A percentile compares a stretch with the other conserved stretches of the same genome.
Evolutionary conservation across 2,888 invertebrate genomes (phyloP).

Genomic region (Melolontha melolontha): DNA sequence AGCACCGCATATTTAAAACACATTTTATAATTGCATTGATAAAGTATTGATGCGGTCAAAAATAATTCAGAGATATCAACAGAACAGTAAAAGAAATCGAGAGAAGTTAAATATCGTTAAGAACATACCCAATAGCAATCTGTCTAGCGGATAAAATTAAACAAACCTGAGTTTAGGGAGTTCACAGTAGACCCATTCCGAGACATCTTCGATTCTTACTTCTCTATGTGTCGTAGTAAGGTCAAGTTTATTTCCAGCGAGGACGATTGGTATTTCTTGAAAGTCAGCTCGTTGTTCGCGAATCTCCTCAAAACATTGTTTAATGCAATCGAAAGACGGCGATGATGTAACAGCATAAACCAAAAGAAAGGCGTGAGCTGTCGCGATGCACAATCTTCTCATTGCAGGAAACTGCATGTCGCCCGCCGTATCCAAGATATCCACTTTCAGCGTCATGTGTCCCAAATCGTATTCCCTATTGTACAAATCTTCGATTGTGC

Average conservation of each 20-base stretch:
- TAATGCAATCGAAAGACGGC: slow-evolving; percentile 79
- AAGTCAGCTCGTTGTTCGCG: slow-evolving; percentile 81
- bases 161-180: slow-evolving; percentile 76
- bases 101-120: slow-evolving; percentile 20
- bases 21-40: too few species aligned
- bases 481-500: slow-evolving; percentile 90
- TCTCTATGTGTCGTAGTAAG: slow-evolving; percentile 77
- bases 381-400: slow-evolving; percentile 87
- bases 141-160: slow-evolving; percentile 15
- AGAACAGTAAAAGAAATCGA: slow-evolving; percentile 18
- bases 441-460: slow-evolving; percentile 80
- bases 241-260: slow-evolving; percentile 89
- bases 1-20: too few species aligned
- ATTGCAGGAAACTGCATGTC: slow-evolving; percentile 93
- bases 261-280: slow-evolving; percentile 85
- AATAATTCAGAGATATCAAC: slow-evolving; percentile 18
- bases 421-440: slow-evolving; percentile 85
- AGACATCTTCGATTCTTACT: slow-evolving; percentile 82
- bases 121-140: slow-evolving; percentile 4
- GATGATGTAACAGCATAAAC: slow-evolving; percentile 85
- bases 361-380: slow-evolving; percentile 88
- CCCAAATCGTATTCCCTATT: slow-evolving; percentile 86
- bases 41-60: too few species aligned
- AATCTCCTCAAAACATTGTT: slow-evolving; percentile 84
- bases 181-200: slow-evolving; percentile 84